Evolutionary conservation across 2,888 invertebrate genomes (phyloP).

Genomic region (Perizoma flavofasciatum): DNA sequence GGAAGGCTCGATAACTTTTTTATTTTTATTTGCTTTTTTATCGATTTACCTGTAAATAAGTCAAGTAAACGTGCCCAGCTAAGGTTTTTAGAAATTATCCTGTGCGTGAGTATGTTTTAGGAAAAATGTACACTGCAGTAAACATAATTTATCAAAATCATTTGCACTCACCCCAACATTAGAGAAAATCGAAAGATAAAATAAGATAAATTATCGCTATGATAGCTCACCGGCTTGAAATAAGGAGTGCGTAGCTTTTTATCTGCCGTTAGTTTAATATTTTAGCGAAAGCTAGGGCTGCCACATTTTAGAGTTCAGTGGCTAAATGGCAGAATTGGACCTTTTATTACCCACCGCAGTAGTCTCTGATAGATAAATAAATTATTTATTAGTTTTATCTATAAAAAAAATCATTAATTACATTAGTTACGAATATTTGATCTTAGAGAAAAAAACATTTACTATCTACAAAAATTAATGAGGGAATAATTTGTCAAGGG

Average conservation of each 20-base stretch:
- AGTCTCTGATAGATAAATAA: too few species aligned
- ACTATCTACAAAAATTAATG: too few species aligned
- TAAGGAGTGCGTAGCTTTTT: slow-evolving; percentile 46
- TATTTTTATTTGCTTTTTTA: slow-evolving; percentile 6
- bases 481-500: too few species aligned
- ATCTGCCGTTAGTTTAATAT: slow-evolving; percentile 42
- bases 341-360: too few species aligned
- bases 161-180: slow-evolving; percentile 49
- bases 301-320: neutral
- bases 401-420: too few species aligned
- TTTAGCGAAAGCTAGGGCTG: slow-evolving; percentile 39
- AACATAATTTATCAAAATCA: slow-evolving; percentile 51
- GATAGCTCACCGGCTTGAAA: slow-evolving; percentile 65
- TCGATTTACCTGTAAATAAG: neutral
- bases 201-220: slow-evolving; percentile 74
- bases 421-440: too few species aligned
- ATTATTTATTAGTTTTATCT: too few species aligned
- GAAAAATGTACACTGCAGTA: slow-evolving; percentile 7
- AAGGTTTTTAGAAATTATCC: too few species aligned
- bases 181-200: slow-evolving; percentile 62
- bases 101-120: neutral
- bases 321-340: too few species aligned
- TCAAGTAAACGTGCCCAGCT: too few species aligned
- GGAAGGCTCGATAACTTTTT: slow-evolving; percentile 15
- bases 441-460: too few species aligned